Evolutionary conservation across 92 coral and sea anemone genomes (phyloP), one percentile per base, ranked within the genome.

Genomic region (Desmophyllum pertusum): DNA sequence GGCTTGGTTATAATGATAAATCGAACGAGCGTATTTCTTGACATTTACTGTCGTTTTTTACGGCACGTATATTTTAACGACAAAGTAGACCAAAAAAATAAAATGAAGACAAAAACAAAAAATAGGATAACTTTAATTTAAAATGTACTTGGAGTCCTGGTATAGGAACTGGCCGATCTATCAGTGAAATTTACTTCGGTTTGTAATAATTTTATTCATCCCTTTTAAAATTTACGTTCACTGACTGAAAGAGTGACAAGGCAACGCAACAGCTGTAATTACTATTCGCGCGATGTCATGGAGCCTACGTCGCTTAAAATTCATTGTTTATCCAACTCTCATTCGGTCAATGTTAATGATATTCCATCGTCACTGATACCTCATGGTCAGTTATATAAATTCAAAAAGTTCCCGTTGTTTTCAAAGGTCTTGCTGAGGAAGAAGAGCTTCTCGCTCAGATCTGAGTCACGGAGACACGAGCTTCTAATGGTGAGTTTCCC

Each of bases 301-400:
- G 41, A 42, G 13, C 39, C 50, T n/a, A 64, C n/a, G 38, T 57
- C 55, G 55, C 23, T 61, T 30, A 64, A 64, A 63, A 78, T 78
- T 78, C 84, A 68, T 68, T 80, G 76, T 80, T 81, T 71, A 57
- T 42, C 71, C 27, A 7, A 70, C 86, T 27, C 78, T 81, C 42
- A 3, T 39, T 15, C 45, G 86, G 86, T 72, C 86, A 82, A 82
- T 82, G 86, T 82, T 82, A 82, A 82, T 82, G 79, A 81, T 82
- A 82, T 82, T 43, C 86, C 31, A 59, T 57, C 57, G 71, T 71
- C 38, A 72, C 25, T 35, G n/a, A 52, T 71, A 30, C 31, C 78
- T 36, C 72, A 73, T 71, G 55, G 17, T 39, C n/a, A n/a, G 70
- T 14, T 38, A 57, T 39, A 82, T 73, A 57, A 53, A 55, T 72